Base-by-base conservation (phyloP, 2,888 invertebrate species). In the Epiblema foenella region DNA sequence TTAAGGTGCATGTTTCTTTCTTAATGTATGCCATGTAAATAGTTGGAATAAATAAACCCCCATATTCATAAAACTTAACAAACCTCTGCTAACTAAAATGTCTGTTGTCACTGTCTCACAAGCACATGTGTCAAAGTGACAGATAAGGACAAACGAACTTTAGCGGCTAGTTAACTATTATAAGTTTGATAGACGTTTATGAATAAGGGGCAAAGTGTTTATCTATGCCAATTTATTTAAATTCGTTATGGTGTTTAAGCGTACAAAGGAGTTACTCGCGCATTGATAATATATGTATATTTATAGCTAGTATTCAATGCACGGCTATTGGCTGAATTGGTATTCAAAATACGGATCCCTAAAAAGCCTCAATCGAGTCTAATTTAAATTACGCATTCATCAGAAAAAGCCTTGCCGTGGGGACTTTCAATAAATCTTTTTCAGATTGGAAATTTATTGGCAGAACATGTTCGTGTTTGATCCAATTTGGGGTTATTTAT, bases 401-500 rank as follows among this genome's bases (percentile, higher is more conserved):
- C 18, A 51, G 3, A 5, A 63, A 46, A 51, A 33, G 24, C 11
- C 20, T 18, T 37, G 20, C 20, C 51, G 20, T 20, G 8, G 33
- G 51, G 24, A 24, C 29, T 56, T 20, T 52, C 10, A 51, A 67
- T 24, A 67, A 68, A 42, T 42, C 52, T 52, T 17, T 18, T 15
- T 65, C 52, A 69, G 52, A 65, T 69, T 69, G 58, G 42, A 10
- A 59, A 65, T 69, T 65, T 65, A 59, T 64, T 64, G 52, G 24
- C 20, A 58, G 29, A 58, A 65, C 37, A 15, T 58, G 33, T 29
- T 7, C 64, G 58, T 58, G 52, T 51, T 52, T 59, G 20, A 33
- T 42, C 0, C 3, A 4, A 42, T 42, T 52, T 18, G 58, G 24
- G 42, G 52, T 65, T 52, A 65, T 69, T 69, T 69, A 69, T 65